phyloP scores from a whole-genome alignment of 2,888 invertebrate genomes.

The Melanargia galathea region DNA sequence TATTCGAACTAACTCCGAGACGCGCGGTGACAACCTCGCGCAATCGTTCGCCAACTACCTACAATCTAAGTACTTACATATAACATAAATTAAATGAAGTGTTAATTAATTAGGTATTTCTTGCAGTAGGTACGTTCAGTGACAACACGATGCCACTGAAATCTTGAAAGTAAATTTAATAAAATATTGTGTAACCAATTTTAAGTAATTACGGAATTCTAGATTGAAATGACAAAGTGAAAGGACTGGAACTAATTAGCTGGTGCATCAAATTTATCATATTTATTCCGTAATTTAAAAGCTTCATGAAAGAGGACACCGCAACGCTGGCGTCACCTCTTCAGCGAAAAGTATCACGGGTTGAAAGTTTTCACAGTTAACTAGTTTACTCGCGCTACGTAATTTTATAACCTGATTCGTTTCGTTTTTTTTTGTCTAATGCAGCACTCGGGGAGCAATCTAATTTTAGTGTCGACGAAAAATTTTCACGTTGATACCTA shows the following conservation, averaged over 20 bases:
- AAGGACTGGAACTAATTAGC: constrained; percentile 40
- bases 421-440: constrained; percentile 3
- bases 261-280: constrained; percentile 48
- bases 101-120: no score
- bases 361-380: constrained; percentile 32
- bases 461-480: constrained; percentile 15
- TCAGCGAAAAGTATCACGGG: constrained; percentile 30
- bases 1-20: no score
- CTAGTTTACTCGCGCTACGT: constrained; percentile 28
- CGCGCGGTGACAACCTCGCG: no score
- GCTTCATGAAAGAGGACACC: constrained; percentile 34
- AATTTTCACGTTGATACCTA: not conserved
- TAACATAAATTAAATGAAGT: no score
- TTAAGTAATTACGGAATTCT: not conserved
- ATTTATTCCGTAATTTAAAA: constrained; percentile 46
- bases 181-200: not conserved
- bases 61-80: no score
- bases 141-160: no score
- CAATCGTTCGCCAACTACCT: no score
- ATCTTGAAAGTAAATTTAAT: not conserved
- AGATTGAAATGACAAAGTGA: not conserved
- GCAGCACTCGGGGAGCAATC: constrained; percentile 6
- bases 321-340: constrained; percentile 31
- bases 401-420: constrained; percentile 22
- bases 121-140: no score